Conservation (phyloP, 2,113 vertebrate genomes). For the Prionailurus viverrinus region DNA sequence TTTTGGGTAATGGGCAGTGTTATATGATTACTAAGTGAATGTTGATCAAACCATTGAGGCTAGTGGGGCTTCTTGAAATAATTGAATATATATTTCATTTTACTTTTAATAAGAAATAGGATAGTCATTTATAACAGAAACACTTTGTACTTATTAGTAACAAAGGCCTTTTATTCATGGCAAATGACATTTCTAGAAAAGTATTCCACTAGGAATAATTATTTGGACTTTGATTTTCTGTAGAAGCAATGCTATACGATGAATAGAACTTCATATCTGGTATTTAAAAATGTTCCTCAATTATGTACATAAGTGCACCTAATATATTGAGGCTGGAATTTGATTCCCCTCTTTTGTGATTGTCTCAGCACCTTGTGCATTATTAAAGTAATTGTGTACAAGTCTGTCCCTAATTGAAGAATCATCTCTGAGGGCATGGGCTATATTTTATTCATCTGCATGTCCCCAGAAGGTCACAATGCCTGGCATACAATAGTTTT, state of each 20-base stretch:
- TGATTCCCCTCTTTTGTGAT: neutral
- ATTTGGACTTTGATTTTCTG: slow-evolving; percentile 50
- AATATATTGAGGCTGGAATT: neutral
- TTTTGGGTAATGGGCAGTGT: neutral
- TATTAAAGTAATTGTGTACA: neutral
- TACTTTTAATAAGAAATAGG: slow-evolving; percentile 15
- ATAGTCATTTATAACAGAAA: neutral
- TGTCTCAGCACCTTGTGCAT: neutral
- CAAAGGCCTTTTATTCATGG: neutral
- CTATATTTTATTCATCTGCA: neutral
- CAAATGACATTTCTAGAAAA: slow-evolving; percentile 22
- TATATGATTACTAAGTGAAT: neutral
- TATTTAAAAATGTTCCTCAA: slow-evolving; percentile 32
- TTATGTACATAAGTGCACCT: neutral
- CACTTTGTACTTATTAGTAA: neutral
- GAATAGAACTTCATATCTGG: neutral
- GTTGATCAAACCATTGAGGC: neutral
- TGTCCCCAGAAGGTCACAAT: neutral
- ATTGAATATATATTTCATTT: neutral
- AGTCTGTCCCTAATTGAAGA: neutral
- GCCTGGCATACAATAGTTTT: neutral
- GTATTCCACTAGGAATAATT: slow-evolving; percentile 43
- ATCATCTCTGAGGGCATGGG: neutral
- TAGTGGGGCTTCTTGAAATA: neutral
- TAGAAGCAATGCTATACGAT: neutral